Conservation (phyloP, 2,113 vertebrate species). For the Pteruthius melanotis region DNA sequence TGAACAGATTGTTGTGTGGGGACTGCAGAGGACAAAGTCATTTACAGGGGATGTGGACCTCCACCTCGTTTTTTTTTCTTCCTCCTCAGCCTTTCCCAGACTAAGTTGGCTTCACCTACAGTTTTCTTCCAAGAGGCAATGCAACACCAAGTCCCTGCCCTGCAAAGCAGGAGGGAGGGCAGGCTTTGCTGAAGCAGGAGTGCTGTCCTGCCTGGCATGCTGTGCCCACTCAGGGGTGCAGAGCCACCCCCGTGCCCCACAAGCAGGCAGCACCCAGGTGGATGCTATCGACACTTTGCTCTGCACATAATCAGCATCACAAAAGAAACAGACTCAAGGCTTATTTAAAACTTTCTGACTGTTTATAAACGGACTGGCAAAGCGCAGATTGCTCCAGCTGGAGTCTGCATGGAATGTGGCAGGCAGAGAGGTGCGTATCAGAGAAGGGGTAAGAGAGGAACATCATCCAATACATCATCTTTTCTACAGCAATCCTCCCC, state of each 20-base stretch:
- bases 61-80: not conserved
- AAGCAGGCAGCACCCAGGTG: not conserved
- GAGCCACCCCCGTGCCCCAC: accelerated
- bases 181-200: not conserved
- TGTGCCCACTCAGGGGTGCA: not conserved
- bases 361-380: not conserved
- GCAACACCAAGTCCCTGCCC: not conserved
- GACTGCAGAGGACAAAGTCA: not conserved
- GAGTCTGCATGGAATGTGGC: not conserved
- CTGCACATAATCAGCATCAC: not conserved
- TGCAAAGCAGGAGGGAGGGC: not conserved
- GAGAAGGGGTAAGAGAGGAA: not conserved
- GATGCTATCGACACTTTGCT: not conserved
- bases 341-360: not conserved
- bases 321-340: not conserved
- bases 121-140: not conserved
- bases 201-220: not conserved
- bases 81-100: not conserved
- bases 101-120: not conserved
- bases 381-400: not conserved
- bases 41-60: not conserved
- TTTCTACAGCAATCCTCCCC: not conserved
- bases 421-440: not conserved
- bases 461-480: not conserved
- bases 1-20: not conserved